phyloP scores from a whole-genome alignment of 2,888 invertebrate species.

The Philopedon plagiatum region DNA sequence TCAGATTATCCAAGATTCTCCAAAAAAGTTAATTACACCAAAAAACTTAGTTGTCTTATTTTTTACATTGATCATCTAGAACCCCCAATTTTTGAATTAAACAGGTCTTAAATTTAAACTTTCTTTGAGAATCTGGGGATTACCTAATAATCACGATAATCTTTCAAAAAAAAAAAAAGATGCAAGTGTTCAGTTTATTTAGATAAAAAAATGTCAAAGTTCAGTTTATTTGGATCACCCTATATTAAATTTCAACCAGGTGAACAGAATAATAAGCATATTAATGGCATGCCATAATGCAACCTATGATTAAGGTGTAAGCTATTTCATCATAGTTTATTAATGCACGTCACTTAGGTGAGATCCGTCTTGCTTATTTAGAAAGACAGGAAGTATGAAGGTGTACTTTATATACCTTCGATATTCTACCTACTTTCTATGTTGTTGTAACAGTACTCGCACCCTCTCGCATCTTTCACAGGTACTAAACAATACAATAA shows the following conservation, averaged over 20 bases:
- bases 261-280: background rate
- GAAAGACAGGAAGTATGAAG: constrained; percentile 33
- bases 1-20: too few species aligned
- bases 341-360: constrained; percentile 27
- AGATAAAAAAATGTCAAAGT: too few species aligned
- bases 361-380: constrained; percentile 20
- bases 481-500: constrained; percentile 27
- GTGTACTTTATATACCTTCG: constrained; percentile 19
- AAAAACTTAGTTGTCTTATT: too few species aligned
- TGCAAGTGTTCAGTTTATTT: too few species aligned
- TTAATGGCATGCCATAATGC: constrained; percentile 5
- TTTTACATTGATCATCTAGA: too few species aligned
- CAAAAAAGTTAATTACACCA: too few species aligned
- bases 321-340: constrained; percentile 2
- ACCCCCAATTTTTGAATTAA: too few species aligned
- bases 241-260: background rate
- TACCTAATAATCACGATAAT: too few species aligned
- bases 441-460: constrained; percentile 16
- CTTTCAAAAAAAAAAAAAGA: too few species aligned
- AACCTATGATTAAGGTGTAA: background rate
- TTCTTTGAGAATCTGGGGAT: too few species aligned
- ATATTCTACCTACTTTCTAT: constrained; percentile 23
- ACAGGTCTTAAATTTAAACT: too few species aligned
- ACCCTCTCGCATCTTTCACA: constrained; percentile 3
- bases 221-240: background rate